These are phyloP conservation scores for Philypnodon macrostomus DNA, from an alignment of 2,797 vertebrate species.

Conservation along the genomic window DNA sequence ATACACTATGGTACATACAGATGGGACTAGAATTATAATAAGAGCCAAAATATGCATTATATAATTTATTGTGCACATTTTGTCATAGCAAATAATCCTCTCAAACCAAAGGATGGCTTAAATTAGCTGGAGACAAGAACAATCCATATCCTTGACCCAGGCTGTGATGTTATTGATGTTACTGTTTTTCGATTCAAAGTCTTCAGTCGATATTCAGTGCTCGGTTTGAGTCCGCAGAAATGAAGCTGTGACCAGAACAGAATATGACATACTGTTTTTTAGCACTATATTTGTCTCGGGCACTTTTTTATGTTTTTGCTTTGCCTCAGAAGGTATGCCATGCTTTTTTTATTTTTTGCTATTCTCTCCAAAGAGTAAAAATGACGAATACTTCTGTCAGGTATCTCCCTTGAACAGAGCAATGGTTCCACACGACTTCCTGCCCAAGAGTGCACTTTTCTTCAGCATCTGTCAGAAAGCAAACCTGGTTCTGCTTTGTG, in stretches of 20 bases:
- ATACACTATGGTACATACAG: no score
- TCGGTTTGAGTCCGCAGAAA: constrained; percentile 26
- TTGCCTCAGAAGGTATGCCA: constrained; percentile 20
- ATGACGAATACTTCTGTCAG: constrained; percentile 12
- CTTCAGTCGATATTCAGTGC: constrained; percentile 23
- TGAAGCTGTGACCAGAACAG: constrained; percentile 21
- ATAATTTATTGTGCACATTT: no score
- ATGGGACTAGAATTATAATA: no score
- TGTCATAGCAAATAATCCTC: no score
- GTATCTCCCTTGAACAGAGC: constrained; percentile 30
- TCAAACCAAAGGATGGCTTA: no score
- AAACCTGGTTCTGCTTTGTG: constrained; percentile 27
- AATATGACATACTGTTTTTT: constrained; percentile 11
- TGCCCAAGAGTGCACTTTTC: constrained; percentile 33
- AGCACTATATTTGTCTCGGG: neutral
- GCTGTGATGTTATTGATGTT: constrained; percentile 25
- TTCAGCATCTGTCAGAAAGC: constrained; percentile 54
- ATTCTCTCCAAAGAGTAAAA: constrained; percentile 22
- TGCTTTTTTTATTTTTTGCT: constrained; percentile 2
- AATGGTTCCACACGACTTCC: constrained; percentile 46
- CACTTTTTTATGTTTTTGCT: neutral
- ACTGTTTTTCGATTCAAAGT: constrained; percentile 30
- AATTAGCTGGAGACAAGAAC: constrained; percentile 16
- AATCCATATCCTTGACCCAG: constrained; percentile 26
- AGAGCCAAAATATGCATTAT: no score